phyloP scores from a whole-genome alignment of 2,888 invertebrate species.

The Acronicta psi region DNA sequence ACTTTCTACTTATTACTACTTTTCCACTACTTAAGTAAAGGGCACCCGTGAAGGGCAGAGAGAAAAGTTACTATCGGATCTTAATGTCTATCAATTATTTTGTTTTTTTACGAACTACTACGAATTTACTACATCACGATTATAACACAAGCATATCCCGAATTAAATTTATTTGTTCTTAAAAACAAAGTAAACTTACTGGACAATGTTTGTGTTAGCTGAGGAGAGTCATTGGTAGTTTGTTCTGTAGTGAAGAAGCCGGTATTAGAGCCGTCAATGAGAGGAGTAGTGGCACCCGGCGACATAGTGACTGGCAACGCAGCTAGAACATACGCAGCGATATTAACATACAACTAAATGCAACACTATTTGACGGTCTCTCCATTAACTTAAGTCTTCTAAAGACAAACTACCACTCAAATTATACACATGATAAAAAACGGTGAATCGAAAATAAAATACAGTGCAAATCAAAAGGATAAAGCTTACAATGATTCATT shows the following conservation, averaged over 20 bases:
- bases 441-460: conserved; percentile 56
- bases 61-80: no score
- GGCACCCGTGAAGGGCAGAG: no score
- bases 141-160: no score
- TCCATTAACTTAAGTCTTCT: neutral
- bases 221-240: conserved; percentile 76
- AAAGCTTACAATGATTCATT: conserved; percentile 91
- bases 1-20: no score
- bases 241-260: conserved; percentile 83
- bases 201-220: conserved; percentile 79
- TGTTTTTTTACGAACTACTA: no score
- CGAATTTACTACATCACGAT: no score
- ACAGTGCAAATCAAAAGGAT: conserved; percentile 66
- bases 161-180: neutral
- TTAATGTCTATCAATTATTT: no score
- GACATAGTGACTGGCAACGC: conserved; percentile 85
- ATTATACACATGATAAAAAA: conserved; percentile 28
- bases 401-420: conserved; percentile 33
- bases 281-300: conserved; percentile 80
- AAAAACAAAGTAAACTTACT: conserved; percentile 61
- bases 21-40: no score
- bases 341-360: conserved; percentile 9
- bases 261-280: conserved; percentile 79
- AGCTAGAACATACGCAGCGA: conserved; percentile 67
- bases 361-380: neutral